Evolutionary conservation across 2,113 vertebrate genomes (phyloP), one percentile per base, ranked within the genome.

Genomic region (Gallinago media): DNA sequence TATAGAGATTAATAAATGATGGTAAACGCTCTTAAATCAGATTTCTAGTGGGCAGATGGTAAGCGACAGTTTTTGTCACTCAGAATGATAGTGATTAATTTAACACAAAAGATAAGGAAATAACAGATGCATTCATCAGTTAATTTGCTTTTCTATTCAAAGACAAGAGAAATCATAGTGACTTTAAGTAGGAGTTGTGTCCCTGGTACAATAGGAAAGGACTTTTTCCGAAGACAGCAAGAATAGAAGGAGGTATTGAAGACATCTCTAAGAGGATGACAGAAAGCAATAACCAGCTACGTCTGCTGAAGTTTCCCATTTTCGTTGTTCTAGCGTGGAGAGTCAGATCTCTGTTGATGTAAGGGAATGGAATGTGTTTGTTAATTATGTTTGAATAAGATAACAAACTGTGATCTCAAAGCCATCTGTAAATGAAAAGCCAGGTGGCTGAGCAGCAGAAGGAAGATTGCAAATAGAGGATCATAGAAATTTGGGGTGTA

Each of bases 371-470:
- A 89, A 94, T 72, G 62, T 95, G 83, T 96, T 93, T 94, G 92
- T 95, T 96, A 96, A 94, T 96, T 97, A 94, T 61, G 46, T 95
- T 89, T 85, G 49, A 97, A n/a, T 94, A 89, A 91, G 89, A 92
- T 92, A 97, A 90, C 88, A 95, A 96, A 96, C 88, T 93, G 86
- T 94, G 91, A 95, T 95, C 80, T 87, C 83, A 91, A 87, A 96
- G 79, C 93, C 92, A 94, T 96, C 91, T 96, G 96, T 92, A 96
- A 92, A 82, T 87, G 82, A 67, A 94, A 94, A 94, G 68, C 73
- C 92, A 95, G 92, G 92, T 96, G 92, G 94, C 88, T 82, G 79
- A 95, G 76, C 76, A 94, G 86, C 76, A 89, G 76, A 93, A 75
- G 61, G 49, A 89, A 67, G 79, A 78, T 50, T 27, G 2, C 66